Evolutionary conservation across 2,113 vertebrate species (phyloP).

Genomic region (Callospermophilus lateralis): DNA sequence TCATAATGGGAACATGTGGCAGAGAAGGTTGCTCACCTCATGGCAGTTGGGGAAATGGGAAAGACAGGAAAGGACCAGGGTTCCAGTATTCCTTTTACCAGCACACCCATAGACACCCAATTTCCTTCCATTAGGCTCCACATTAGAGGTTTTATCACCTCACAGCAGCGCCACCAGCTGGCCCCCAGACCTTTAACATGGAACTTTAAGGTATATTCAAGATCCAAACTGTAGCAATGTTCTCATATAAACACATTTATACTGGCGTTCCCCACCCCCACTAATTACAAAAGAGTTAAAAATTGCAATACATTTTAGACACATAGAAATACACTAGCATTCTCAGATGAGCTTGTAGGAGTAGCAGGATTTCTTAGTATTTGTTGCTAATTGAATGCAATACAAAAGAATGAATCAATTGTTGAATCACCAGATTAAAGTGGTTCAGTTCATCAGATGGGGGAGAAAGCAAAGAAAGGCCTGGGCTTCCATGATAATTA

Average conservation of each 20-base stretch:
- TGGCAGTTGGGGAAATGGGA: too few relatives aligned
- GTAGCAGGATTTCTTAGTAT: constrained; percentile 11
- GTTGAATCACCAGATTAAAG: not conserved
- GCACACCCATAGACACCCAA: not conserved
- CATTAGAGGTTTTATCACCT: not conserved
- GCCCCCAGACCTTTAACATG: accelerated
- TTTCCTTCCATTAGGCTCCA: not conserved
- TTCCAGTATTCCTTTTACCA: not conserved
- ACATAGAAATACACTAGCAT: not conserved
- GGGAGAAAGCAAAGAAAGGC: not conserved
- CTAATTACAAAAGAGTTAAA: not conserved
- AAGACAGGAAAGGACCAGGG: not conserved
- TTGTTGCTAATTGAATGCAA: not conserved
- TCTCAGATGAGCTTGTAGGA: not conserved
- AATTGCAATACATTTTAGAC: not conserved
- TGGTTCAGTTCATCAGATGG: not conserved
- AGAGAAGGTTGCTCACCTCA: not conserved
- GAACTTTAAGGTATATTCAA: not conserved
- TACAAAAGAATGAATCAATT: not conserved
- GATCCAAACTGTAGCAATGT: not conserved
- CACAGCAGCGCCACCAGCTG: not conserved
- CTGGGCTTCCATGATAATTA: not conserved
- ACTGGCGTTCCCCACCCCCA: not conserved
- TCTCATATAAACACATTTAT: not conserved
- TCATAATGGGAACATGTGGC: too few relatives aligned